phyloP scores from a whole-genome alignment of 2,797 vertebrate genomes.

The Mormyrus hasselquistii region DNA sequence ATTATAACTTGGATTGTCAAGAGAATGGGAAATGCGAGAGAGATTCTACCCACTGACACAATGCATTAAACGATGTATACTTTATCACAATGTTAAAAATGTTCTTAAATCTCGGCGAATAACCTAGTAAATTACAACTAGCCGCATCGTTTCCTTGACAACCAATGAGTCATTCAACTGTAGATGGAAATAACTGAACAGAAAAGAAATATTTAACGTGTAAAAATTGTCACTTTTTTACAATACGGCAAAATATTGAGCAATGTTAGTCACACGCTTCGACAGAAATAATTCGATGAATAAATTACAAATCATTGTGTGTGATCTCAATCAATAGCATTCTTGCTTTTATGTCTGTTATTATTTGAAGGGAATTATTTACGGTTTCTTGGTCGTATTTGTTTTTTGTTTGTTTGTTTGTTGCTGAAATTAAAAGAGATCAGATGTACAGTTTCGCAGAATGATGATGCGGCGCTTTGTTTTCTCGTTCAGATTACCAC shows the following conservation, averaged over 20 bases:
- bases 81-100: neutral
- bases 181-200: neutral
- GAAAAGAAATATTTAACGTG: neutral
- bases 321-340: neutral
- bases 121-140: neutral
- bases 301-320: neutral
- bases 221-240: neutral
- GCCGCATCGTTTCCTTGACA: conserved; percentile 30
- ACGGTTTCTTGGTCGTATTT: neutral
- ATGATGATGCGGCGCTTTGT: neutral
- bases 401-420: neutral
- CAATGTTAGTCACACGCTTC: neutral
- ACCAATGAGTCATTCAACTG: conserved; percentile 14
- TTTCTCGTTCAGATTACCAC: neutral
- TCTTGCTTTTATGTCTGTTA: neutral
- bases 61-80: neutral
- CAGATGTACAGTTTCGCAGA: neutral
- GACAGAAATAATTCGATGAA: neutral
- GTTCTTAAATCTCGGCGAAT: neutral
- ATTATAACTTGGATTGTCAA: neutral
- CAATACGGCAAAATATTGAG: neutral
- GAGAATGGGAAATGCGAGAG: neutral
- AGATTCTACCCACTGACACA: neutral
- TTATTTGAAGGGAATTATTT: neutral
- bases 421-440: neutral